Percentiles rank a stretch among this genome's conserved stretches.
Conservation (phyloP, 2,797 vertebrate genomes). For the Ataeniobius toweri region DNA sequence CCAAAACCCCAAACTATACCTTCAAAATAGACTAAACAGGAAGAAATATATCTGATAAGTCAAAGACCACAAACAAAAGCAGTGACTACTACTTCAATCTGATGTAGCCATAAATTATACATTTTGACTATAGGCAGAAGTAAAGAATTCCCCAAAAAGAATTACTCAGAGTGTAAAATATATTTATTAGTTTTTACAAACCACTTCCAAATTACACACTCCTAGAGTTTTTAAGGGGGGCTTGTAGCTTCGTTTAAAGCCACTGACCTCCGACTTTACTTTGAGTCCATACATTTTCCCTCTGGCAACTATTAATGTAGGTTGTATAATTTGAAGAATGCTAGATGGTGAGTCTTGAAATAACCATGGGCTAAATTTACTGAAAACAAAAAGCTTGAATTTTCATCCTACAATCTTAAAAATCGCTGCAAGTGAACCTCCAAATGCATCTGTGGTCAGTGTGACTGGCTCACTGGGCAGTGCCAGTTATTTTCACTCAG, state of each 20-base stretch:
- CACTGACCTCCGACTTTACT: conserved; percentile 46
- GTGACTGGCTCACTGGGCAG: conserved; percentile 61
- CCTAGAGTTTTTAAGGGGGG: conserved; percentile 7
- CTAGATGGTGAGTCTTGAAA: conserved; percentile 3
- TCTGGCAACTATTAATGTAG: conserved; percentile 30
- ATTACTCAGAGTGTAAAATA: conserved; percentile 17
- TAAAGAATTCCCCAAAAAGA: background rate
- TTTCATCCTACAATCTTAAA: conserved; percentile 66
- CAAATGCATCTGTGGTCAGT: conserved; percentile 77
- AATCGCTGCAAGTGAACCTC: conserved; percentile 59
- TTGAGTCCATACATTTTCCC: conserved; percentile 40
- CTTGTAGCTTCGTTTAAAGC: conserved; percentile 36
- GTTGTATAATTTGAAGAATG: conserved; percentile 23
- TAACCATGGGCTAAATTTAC: conserved; percentile 43
- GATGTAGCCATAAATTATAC: background rate
- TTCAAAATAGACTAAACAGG: background rate
- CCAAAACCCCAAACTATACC: too few species aligned
- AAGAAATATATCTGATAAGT: conserved; percentile 1
- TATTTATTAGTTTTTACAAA: conserved; percentile 37
- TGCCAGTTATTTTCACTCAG: conserved; percentile 81
- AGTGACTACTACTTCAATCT: too few species aligned
- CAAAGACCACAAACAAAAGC: background rate
- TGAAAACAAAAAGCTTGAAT: conserved; percentile 16
- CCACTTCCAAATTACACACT: conserved; percentile 18
- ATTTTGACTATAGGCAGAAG: conserved; percentile 12